Percentiles rank a stretch among this genome's conserved stretches.
Conservation (phyloP, 2,797 vertebrate genomes). For the Periophthalmus magnuspinnatus region DNA sequence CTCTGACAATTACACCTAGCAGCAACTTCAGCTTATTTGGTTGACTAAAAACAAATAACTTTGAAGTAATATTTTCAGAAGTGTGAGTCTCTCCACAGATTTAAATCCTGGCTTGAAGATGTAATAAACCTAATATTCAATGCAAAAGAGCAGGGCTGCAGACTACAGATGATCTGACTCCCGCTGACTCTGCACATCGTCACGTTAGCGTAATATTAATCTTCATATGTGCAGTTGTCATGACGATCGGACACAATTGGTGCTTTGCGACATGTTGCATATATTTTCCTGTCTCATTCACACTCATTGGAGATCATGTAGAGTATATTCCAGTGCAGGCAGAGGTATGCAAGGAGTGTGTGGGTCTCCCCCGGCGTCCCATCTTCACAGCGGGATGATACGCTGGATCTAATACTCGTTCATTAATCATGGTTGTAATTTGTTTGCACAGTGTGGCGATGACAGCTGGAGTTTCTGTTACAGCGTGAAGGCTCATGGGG, state of each 20-base stretch:
- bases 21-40: neutral
- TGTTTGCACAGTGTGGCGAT: constrained; percentile 73
- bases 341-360: neutral
- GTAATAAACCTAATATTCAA: neutral
- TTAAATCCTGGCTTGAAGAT: neutral
- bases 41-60: neutral
- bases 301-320: neutral
- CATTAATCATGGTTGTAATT: constrained; percentile 80
- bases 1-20: too few relatives aligned
- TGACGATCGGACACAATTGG: neutral
- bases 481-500: constrained; percentile 34
- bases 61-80: neutral
- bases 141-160: neutral
- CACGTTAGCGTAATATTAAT: neutral
- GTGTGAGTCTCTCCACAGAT: neutral
- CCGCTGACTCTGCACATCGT: neutral
- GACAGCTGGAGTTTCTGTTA: constrained; percentile 73
- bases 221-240: neutral
- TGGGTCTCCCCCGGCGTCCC: constrained; percentile 48
- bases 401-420: constrained; percentile 64
- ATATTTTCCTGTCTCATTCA: constrained; percentile 2
- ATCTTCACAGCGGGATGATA: constrained; percentile 69
- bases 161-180: neutral
- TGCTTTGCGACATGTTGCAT: neutral
- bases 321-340: neutral